Evolutionary conservation across 2,888 invertebrate species (phyloP).

Genomic region (Orchestes rusci): DNA sequence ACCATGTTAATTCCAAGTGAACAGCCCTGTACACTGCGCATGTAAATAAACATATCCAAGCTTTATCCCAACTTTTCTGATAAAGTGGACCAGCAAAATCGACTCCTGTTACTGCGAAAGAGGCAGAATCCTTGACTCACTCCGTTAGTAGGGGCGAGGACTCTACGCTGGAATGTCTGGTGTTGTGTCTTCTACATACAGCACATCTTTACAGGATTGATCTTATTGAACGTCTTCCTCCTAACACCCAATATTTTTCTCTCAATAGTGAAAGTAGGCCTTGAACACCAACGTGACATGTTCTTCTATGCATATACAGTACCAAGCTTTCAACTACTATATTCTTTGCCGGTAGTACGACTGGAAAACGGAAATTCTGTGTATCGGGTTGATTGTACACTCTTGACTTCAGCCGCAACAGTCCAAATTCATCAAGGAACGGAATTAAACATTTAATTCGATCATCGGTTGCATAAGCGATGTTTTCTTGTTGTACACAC

Average conservation of each 20-base stretch:
- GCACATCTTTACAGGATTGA: not conserved
- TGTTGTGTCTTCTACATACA: no score
- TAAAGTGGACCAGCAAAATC: not conserved
- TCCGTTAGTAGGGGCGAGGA: not conserved
- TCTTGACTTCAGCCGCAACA: conserved; percentile 11
- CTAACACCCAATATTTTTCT: not conserved
- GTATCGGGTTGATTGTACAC: no score
- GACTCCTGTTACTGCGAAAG: not conserved
- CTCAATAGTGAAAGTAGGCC: not conserved
- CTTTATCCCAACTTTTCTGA: not conserved
- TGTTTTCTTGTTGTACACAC: conserved; percentile 13
- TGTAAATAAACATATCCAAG: no score
- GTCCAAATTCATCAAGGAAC: conserved; percentile 5
- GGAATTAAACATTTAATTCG: not conserved
- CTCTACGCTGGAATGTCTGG: not conserved
- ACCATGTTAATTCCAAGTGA: not conserved
- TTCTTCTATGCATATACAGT: not conserved
- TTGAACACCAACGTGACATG: not conserved
- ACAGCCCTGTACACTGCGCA: not conserved
- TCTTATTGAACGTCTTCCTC: not conserved
- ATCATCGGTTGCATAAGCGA: no score
- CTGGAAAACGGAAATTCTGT: no score
- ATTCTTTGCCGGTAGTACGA: no score
- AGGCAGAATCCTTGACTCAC: not conserved
- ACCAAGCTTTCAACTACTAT: no score